Evolutionary conservation across 23 tunicate genomes (phyloP), one percentile per base, ranked within the genome.

Genomic region (Clavelina lepadiformis): DNA sequence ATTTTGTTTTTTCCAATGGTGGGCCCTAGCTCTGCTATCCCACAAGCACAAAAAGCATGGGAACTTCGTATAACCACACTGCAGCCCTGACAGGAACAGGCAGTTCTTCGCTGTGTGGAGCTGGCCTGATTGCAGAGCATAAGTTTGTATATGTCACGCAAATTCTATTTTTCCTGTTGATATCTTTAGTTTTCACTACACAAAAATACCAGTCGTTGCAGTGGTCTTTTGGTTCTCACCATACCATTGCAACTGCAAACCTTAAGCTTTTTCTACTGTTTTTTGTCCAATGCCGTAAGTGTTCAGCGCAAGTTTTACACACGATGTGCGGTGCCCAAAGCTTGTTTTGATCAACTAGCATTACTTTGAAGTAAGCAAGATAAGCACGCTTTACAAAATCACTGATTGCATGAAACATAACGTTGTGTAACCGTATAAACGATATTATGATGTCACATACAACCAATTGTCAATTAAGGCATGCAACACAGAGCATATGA

Each of bases 31-130:
- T 29, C 65, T 59, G 35, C 65, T 59, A 29, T 63, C 51, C 51
- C 69, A 35, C 51, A 63, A 63, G 51, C 69, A 37, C 7, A 63
- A 6, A 63, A 63, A 63, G 51, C 69, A 63, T 8, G 69, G 69
- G 26, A 63, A 63, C 69, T 63, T 63, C n/a, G 69, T 37, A 22
- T 63, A 63, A 8, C 51, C 51, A 35, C 69, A 18, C 51, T 63
- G 69, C 51, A 37, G 7, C n/a, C 69, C 69, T 59, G 29, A 26
- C 23, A 63, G 51, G 37, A 36, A 51, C 38, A 51, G 69, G 30
- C 37, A 63, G 22, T 53, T 53, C 22, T 53, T 53, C 59, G 6
- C 59, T 53, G 59, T 53, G 20, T 53, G 22, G 59, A 13, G 21
- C 24, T 53, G 59, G 59, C 22, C 22, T 53, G 59, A 53, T 53